Evolutionary conservation across 2,888 invertebrate species (phyloP).

Genomic region (Euclidia mi): DNA sequence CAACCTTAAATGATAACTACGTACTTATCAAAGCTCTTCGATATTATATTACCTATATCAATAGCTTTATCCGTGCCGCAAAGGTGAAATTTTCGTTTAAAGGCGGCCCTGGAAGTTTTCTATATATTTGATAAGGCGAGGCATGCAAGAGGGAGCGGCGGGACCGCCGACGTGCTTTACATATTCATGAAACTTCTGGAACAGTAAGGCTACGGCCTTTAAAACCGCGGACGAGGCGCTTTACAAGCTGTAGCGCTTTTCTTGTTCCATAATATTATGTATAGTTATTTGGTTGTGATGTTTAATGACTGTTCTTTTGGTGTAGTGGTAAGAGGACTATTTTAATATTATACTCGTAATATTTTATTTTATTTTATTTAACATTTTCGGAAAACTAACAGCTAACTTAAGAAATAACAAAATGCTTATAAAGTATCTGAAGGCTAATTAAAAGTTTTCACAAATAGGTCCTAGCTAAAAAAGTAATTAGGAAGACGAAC

Average conservation of each 20-base stretch:
- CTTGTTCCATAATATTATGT: no score
- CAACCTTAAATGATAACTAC: conserved; percentile 6
- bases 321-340: no score
- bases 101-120: conserved; percentile 36
- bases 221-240: conserved; percentile 6
- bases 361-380: no score
- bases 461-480: no score
- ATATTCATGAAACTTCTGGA: conserved; percentile 57
- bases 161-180: conserved; percentile 54
- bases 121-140: conserved; percentile 53
- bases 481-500: no score
- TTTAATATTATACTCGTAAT: no score
- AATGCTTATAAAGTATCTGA: no score
- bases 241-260: neutral
- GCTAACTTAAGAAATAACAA: no score
- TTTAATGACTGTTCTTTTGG: no score
- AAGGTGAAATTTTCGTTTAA: conserved; percentile 38
- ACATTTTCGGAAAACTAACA: no score
- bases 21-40: conserved; percentile 6
- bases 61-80: conserved; percentile 26
- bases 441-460: no score
- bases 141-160: conserved; percentile 44
- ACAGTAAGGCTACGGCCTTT: conserved; percentile 11
- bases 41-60: conserved; percentile 20
- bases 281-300: no score